Evolutionary conservation across 2,888 invertebrate genomes (phyloP), one percentile per base, ranked within the genome.

Genomic region (Euproctis similis): DNA sequence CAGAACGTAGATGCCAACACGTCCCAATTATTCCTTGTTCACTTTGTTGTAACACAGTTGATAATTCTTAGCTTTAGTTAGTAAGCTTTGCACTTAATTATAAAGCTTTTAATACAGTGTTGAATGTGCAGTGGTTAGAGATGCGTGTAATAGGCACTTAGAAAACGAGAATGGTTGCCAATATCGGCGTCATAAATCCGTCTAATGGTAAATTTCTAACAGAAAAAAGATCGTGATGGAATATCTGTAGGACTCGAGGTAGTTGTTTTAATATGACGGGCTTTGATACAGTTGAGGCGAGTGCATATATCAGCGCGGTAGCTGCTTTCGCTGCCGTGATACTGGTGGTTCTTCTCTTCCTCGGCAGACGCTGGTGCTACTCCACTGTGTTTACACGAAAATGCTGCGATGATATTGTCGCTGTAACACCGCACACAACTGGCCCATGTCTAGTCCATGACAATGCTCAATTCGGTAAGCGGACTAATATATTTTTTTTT

Each of bases 221-320:
- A 44, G 30, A 33, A 24, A 30, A 28, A 35, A 35, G 38, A 20
- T 43, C 21, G 31, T 34, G 33, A 28, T 45, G 34, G 14, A 27
- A 24, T n/a, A n/a, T n/a, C n/a, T n/a, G 32, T 33, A 11, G 21
- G 28, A 24, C 4, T 19, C 26, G 26, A 24, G 19, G 11, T 4
- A 6, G 34, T 16, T 42, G 28, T 29, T 12, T 48, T 26, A 30
- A 29, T 36, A 36, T 46, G 34, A 41, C 43, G 30, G 54, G 42
- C n/a, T n/a, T n/a, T 56, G 46, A 88, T 76, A 84, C 90, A 73
- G 88, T 90, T 74, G 95, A 95, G 86, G 93, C 95, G 57, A 92
- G 94, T 57, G 94, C 94, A 64, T 92, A 95, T 68, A 87, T 96
- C 69, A 95, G 94, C 59, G 94, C 93, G 40, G 91, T 95, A 55